These are phyloP conservation scores for Microctenopoma lineatum DNA, from an alignment of 2,797 vertebrate genomes.

Conservation along the genomic window DNA sequence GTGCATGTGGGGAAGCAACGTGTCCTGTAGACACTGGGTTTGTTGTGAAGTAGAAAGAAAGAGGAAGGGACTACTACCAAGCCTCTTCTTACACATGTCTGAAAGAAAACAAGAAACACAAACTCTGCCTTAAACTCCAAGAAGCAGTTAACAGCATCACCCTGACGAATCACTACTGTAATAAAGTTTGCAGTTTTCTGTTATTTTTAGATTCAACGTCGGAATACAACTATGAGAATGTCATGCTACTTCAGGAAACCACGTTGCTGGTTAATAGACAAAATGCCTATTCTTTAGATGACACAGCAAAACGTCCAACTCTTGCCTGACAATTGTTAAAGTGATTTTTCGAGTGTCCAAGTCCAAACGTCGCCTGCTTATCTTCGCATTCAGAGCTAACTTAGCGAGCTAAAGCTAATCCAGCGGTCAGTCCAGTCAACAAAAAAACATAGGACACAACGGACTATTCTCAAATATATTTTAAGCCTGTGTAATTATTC, in stretches of 20 bases:
- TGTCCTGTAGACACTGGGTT: conserved; percentile 72
- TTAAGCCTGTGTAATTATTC: accelerated
- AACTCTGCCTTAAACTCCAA: not conserved
- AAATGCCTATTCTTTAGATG: accelerated
- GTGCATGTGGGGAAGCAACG: conserved; percentile 57
- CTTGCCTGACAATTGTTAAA: not conserved
- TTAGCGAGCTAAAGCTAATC: conserved; percentile 33
- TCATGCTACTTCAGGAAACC: not conserved
- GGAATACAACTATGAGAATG: too few species aligned
- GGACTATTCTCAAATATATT: accelerated
- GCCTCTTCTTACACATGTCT: conserved; percentile 79
- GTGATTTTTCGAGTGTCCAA: too few species aligned
- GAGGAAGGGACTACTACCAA: conserved; percentile 78
- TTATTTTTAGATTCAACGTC: too few species aligned
- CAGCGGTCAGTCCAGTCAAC: not conserved
- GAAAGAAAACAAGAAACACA: conserved; percentile 15
- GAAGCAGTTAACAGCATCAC: not conserved
- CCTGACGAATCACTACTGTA: not conserved
- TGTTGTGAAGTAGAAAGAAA: conserved; percentile 69
- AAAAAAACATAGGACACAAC: too few species aligned
- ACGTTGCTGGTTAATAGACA: not conserved
- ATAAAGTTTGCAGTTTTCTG: too few species aligned
- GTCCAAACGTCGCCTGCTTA: conserved; percentile 24
- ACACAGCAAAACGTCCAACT: accelerated
- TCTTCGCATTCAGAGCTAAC: conserved; percentile 25